These are phyloP conservation scores for Venustoraphidia nigricollis DNA, from an alignment of 2,888 invertebrate species.

Conservation along the genomic window DNA sequence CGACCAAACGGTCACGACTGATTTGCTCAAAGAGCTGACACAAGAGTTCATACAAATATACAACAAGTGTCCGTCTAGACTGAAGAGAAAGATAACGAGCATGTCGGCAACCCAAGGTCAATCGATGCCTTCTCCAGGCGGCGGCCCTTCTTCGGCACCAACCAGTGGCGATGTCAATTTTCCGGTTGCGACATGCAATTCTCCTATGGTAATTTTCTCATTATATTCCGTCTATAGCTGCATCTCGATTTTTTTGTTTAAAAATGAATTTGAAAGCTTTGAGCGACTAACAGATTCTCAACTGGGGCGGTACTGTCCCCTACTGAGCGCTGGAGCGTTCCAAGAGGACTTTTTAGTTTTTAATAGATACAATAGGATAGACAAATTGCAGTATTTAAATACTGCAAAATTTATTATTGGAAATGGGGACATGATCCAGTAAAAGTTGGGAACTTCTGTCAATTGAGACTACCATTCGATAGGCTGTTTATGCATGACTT, in stretches of 20 bases:
- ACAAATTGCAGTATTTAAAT: no score
- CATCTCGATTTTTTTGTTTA: not conserved
- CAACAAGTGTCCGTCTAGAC: slow-evolving; percentile 80
- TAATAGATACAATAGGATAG: no score
- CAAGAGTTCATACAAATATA: slow-evolving; percentile 84
- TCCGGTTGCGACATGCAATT: not conserved
- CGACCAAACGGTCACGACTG: slow-evolving; percentile 75
- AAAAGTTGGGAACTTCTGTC: no score
- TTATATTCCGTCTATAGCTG: not conserved
- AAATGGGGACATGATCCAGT: no score
- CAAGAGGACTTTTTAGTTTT: no score
- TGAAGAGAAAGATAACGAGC: slow-evolving; percentile 79
- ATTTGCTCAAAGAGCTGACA: slow-evolving; percentile 68
- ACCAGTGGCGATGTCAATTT: not conserved
- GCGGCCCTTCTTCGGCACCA: not conserved
- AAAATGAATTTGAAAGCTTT: no score
- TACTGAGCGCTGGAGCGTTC: no score
- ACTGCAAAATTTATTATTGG: no score
- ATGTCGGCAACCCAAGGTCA: slow-evolving; percentile 31
- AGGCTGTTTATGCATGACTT: no score
- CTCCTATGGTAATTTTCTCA: slow-evolving; percentile 3
- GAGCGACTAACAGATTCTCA: no score
- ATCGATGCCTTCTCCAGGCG: slow-evolving; percentile 19
- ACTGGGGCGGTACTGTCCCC: no score
- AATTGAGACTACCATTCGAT: no score